Evolutionary conservation across 1,140 invertebrate species (phyloP), one percentile per base, ranked within the genome.

Genomic region (Papilio polyxenes): DNA sequence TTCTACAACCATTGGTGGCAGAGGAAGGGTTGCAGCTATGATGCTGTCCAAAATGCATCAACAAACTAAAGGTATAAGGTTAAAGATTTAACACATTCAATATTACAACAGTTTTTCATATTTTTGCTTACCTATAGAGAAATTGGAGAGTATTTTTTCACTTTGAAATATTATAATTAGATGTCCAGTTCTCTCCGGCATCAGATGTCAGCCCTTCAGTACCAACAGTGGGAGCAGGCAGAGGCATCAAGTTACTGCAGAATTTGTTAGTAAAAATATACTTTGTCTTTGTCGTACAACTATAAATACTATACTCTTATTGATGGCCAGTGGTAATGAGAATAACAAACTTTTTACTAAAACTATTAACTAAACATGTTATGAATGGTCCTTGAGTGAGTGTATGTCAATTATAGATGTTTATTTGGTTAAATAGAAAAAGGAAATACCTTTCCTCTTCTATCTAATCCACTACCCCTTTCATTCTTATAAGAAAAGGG

Each of bases 161-260:
- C 2, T 31, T 31, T 31, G 23, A 44, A 44, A 44, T 44, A 44
- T 76, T 80, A 11, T 81, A 82, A 40, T 44, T 31, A 85, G 84
- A 40, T 15, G 72, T 87, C 49, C 23, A 87, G 44, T 85, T 87
- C 40, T 83, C 76, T 31, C 91, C 92, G 9, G 91, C 92, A 7
- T 88, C 89, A 37, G 92, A 93, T 86, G 86, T 91, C 0, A 89
- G 86, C 75, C 90, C 91, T 59, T 9, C 53, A 11, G 72, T 75
- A 37, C 37, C 85, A 8, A 11, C 80, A 48, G 82, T 83, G 0
- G 87, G 84, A 81, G 87, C 81, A 11, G 90, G 89, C 13, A 82
- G 90, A 77, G 91, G 91, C 49, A 40, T 90, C 3, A 89, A 92
- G 62, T 80, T 92, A 20, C 79, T 93, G 17, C 87, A 92, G 80